Base-by-base conservation (phyloP, 2,888 invertebrate species). In the Netelia melanura region DNA sequence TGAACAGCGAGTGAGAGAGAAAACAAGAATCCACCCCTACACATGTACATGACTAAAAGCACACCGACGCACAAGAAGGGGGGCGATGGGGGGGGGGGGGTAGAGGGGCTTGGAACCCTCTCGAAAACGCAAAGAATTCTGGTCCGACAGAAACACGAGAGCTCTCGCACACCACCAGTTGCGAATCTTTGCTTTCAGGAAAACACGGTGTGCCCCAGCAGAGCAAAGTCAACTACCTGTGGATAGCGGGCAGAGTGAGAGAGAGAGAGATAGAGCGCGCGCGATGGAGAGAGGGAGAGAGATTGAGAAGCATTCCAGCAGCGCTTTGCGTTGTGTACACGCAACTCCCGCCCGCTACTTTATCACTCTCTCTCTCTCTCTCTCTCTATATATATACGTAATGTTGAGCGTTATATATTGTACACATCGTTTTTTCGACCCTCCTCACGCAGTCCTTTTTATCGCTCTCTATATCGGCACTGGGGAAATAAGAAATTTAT, bases 151-250 rank as follows among this genome's bases (percentile, higher is more conserved):
- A 70, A 71, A 74, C 30, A 65, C 67, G 74, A 65, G 68, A 68
- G 58, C 44, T 78, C 58, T 82, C 81, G 65, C 72, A 64, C 84
- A 86, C 87, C 87, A 89, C 89, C 88, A 88, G 89, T 90, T 89
- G 89, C 90, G 83, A 89, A 89, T 87, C 84, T 87, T 86, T 83
- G 87, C 88, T 87, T 86, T 70, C 86, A 86, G 80, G 88, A 89
- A 89, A 90, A 89, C 89, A 88, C 90, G 88, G 87, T 88, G 87
- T 88, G 79, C 71, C 71, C 64, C 48, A 65, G 80, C 80, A 75
- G 88, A 88, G 88, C 87, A 87, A 90, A 91, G 90, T 91, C 91
- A 91, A 92, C 91, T 91, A 92, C 91, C 91, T 92, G 91, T 92
- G 91, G 91, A 92, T 91, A 82, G 76, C 80, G 52, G 65, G 30